phyloP scores from a whole-genome alignment of 2,888 invertebrate genomes.

The Eupithecia subfuscata region DNA sequence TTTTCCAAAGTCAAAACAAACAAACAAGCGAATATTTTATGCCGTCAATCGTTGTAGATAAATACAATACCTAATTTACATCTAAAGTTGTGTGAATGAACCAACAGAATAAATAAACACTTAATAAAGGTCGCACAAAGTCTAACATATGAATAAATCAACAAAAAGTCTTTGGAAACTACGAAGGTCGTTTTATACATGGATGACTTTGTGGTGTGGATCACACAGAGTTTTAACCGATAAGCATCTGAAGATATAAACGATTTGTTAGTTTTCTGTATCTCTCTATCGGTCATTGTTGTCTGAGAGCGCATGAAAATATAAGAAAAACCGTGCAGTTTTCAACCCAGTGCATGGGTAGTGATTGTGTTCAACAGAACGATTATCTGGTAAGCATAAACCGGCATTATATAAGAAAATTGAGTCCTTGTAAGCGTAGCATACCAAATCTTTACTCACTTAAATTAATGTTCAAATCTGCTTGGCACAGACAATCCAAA shows the following conservation, averaged over 20 bases:
- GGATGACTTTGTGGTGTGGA: background rate
- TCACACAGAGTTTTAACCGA: background rate
- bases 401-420: background rate
- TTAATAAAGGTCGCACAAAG: background rate
- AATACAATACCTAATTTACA: too few relatives aligned
- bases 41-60: too few relatives aligned
- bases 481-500: background rate
- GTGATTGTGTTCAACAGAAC: background rate
- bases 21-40: too few relatives aligned
- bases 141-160: background rate
- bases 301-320: background rate
- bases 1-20: too few relatives aligned
- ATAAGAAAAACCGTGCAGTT: background rate
- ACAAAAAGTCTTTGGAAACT: conserved; percentile 1
- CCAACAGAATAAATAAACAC: background rate
- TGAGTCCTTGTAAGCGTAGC: too few relatives aligned
- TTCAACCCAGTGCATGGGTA: background rate
- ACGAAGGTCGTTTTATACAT: background rate
- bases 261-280: background rate
- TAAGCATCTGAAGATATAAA: background rate
- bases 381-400: background rate
- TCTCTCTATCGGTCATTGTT: background rate
- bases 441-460: too few relatives aligned
- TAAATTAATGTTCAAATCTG: background rate
- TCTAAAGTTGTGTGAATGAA: background rate